phyloP scores from a whole-genome alignment of 2,113 vertebrate species.

The Poecilia latipinna region DNA sequence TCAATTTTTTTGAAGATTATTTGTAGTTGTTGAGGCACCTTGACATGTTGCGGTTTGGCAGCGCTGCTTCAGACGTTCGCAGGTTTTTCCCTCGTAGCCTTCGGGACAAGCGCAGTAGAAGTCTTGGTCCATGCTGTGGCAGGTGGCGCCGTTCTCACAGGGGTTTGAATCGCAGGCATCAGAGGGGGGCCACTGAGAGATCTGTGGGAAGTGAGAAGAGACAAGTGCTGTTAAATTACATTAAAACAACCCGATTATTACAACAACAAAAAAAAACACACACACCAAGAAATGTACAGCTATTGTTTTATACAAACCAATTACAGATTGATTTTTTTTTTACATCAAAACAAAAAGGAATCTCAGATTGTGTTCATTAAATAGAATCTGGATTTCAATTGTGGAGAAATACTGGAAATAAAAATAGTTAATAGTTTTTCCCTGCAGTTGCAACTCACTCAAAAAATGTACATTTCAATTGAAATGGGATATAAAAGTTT shows the following conservation, averaged over 20 bases:
- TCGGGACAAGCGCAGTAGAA: conserved; percentile 96
- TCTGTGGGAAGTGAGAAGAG: conserved; percentile 66
- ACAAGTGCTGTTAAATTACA: neutral
- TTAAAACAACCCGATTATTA: neutral
- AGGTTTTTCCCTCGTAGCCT: conserved; percentile 91
- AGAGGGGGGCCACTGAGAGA: conserved; percentile 64
- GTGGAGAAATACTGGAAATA: too few species aligned
- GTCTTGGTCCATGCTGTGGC: conserved; percentile 89
- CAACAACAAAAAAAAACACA: neutral
- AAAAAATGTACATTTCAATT: neutral
- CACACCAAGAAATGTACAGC: too few species aligned
- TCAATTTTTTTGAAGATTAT: too few species aligned
- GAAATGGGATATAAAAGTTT: too few species aligned
- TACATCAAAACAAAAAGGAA: neutral
- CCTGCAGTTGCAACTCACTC: neutral
- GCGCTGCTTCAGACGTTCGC: conserved; percentile 84
- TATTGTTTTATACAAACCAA: neutral
- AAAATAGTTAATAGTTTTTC: neutral
- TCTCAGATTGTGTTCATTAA: neutral
- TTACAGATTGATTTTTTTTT: neutral
- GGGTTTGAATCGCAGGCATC: conserved; percentile 91
- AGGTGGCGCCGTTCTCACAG: conserved; percentile 89
- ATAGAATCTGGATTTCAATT: neutral
- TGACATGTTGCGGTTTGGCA: conserved; percentile 88
- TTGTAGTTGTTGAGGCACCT: conserved; percentile 74